phyloP scores from a whole-genome alignment of 2,797 vertebrate species.

The Mionectes olivaceus region DNA sequence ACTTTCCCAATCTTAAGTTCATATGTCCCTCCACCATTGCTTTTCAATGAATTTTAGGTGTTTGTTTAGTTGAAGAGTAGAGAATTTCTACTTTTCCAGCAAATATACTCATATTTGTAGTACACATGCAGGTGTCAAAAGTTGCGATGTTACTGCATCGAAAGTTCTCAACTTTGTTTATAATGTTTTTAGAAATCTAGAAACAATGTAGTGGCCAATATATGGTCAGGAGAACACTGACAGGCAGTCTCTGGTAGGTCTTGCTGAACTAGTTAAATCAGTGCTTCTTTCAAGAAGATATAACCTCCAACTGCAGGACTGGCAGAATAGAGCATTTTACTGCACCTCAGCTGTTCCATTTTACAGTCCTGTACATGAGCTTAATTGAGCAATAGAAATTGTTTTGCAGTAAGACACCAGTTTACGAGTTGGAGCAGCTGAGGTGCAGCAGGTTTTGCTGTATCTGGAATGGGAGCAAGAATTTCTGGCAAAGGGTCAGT shows the following conservation, averaged over 20 bases:
- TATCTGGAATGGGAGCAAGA: slow-evolving; percentile 62
- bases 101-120: neutral
- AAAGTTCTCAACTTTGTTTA: neutral
- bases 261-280: neutral
- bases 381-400: slow-evolving; percentile 32
- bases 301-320: neutral
- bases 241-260: neutral
- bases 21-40: neutral
- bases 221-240: neutral
- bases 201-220: neutral
- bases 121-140: neutral
- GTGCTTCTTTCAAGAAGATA: neutral
- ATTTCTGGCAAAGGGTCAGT: slow-evolving; percentile 62
- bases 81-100: neutral
- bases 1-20: neutral
- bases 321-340: neutral
- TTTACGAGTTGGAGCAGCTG: slow-evolving; percentile 62
- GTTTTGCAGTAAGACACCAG: slow-evolving; percentile 31
- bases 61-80: neutral
- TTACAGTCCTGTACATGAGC: neutral
- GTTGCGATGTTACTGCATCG: neutral
- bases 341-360: slow-evolving; percentile 41
- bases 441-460: slow-evolving; percentile 65
- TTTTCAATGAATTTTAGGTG: neutral
- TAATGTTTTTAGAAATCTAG: neutral